Conservation (phyloP, 2,888 invertebrate genomes). For the Pyralis farinalis region DNA sequence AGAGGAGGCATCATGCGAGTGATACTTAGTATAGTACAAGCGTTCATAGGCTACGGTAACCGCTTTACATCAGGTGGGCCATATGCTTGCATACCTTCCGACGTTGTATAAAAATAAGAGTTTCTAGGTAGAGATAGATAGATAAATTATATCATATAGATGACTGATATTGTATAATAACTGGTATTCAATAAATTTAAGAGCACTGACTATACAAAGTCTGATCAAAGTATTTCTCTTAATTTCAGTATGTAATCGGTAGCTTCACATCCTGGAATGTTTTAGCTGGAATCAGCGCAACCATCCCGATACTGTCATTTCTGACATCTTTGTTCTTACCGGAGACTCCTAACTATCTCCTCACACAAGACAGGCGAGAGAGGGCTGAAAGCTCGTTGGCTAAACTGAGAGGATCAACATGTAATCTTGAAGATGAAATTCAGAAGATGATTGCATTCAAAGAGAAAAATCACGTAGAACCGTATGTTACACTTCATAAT, state of each 20-base stretch:
- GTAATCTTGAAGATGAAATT: conserved; percentile 82
- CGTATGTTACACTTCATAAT: conserved; percentile 42
- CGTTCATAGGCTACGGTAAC: no score
- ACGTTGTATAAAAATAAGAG: no score
- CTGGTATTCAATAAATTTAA: no score
- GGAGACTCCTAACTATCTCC: conserved; percentile 87
- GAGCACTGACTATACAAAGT: no score
- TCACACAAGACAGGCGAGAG: conserved; percentile 80
- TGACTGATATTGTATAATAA: no score
- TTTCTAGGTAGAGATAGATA: no score
- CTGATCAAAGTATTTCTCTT: conserved; percentile 10
- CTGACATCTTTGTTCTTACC: conserved; percentile 83
- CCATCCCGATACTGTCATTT: conserved; percentile 82
- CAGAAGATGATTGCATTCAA: conserved; percentile 82
- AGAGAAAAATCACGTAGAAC: conserved; percentile 82
- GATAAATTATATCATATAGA: no score
- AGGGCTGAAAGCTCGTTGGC: conserved; percentile 81
- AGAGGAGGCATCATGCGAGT: no score
- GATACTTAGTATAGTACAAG: no score
- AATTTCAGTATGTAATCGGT: conserved; percentile 81
- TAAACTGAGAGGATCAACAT: conserved; percentile 82
- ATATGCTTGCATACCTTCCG: no score
- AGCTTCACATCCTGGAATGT: conserved; percentile 83
- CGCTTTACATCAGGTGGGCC: no score
- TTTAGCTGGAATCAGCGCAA: conserved; percentile 82